Evolutionary conservation across 2,797 vertebrate genomes (phyloP).

Genomic region (Enoplosus armatus): DNA sequence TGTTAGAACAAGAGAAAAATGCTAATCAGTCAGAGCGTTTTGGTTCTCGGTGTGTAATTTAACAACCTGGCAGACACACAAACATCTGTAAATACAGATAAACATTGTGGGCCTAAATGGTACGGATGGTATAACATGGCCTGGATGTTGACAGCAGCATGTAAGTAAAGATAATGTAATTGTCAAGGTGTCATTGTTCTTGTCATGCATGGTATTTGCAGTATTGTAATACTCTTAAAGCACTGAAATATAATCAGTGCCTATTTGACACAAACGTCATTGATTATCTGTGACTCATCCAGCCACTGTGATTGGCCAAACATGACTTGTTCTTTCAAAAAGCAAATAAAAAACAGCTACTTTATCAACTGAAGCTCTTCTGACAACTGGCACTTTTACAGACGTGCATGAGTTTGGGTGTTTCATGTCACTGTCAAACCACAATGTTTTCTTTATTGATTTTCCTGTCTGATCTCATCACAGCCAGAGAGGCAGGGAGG

Average conservation of each 20-base stretch:
- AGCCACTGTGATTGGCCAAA: constrained; percentile 26
- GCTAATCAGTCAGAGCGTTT: constrained; percentile 55
- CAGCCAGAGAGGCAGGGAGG: constrained; percentile 42
- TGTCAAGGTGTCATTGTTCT: constrained; percentile 16
- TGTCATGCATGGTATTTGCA: background rate
- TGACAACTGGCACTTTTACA: constrained; percentile 65
- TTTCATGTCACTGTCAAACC: constrained; percentile 78
- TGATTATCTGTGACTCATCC: constrained; percentile 45
- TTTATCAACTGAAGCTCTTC: constrained; percentile 61
- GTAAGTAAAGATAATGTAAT: constrained; percentile 21
- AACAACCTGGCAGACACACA: constrained; percentile 32
- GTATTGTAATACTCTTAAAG: background rate
- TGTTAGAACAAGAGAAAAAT: constrained; percentile 63
- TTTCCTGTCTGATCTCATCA: constrained; percentile 73
- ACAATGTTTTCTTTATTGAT: constrained; percentile 79
- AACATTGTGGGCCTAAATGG: constrained; percentile 1
- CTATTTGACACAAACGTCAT: constrained; percentile 17
- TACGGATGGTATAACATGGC: background rate
- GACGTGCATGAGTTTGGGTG: constrained; percentile 60
- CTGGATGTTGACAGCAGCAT: constrained; percentile 20
- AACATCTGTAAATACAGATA: constrained; percentile 45
- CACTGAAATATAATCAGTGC: constrained; percentile 43
- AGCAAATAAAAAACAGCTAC: constrained; percentile 44
- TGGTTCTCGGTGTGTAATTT: constrained; percentile 39
- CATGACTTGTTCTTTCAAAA: constrained; percentile 23